Evolutionary conservation across 2,797 vertebrate species (phyloP), one percentile per base, ranked within the genome.

Genomic region (Acanthurus leucopareius): DNA sequence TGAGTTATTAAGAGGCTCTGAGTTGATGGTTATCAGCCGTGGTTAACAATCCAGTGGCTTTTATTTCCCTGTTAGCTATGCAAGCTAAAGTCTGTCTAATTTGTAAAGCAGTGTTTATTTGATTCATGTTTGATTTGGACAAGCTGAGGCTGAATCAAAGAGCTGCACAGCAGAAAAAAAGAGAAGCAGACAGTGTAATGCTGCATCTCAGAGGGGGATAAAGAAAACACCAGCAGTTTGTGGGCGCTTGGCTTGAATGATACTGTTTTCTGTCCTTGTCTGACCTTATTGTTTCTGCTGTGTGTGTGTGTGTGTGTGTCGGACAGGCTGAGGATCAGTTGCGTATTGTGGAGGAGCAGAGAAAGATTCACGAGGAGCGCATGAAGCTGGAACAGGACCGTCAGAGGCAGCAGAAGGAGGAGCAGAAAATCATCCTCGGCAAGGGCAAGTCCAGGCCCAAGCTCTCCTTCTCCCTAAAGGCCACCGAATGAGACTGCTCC

Each of bases 361-460:
- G 98, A 95, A 99, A 99, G 97, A 99, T 99, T 94, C 98, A 99
- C 82, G 98, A 98, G 95, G 98, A 99, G 92, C 97, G 98, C 92
- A 97, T 99, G 97, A 99, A 99, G 96, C 96, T 99, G 95, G 97
- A 99, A 85, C 98, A 99, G 96, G 98, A 99, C 93, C 97, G 98
- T 82, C 98, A 99, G 90, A 96, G 93, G 91, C 98, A 99, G 89
- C 98, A 99, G 96, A 99, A 99, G 90, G 98, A 99, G 94, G 98
- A 99, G 93, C 98, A 99, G 97, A 99, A 98, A 97, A 98, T 99
- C 75, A 99, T 99, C 94, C 94, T 99, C 90, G 98, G 98, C 92
- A 98, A 99, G 95, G 98, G 98, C 84, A 99, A 99, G 95, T 98
- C 98, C 94, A 95, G 98, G 92, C 98, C 98, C 82, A 98, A 98